These are phyloP conservation scores for Augiades crinisus DNA, from an alignment of 2,888 invertebrate genomes.

Conservation along the genomic window DNA sequence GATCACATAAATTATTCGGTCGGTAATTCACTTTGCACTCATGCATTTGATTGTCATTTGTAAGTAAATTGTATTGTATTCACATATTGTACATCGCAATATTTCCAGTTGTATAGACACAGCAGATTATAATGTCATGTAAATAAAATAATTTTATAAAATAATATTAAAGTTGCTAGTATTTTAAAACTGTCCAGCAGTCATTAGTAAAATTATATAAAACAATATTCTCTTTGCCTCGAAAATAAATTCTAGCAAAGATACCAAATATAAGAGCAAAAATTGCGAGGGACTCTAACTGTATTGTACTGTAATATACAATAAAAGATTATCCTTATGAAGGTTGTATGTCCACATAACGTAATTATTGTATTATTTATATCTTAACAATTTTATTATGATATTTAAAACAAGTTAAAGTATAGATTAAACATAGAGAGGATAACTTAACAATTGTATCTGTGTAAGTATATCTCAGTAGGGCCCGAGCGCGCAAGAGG, in stretches of 20 bases:
- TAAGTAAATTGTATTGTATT: slow-evolving; percentile 1
- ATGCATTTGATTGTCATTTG: slow-evolving; percentile 12
- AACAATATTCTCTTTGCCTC: slow-evolving; percentile 15
- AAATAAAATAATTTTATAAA: slow-evolving; percentile 40
- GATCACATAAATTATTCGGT: slow-evolving; percentile 20
- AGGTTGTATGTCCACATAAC: slow-evolving; percentile 76
- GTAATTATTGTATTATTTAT: slow-evolving; percentile 73
- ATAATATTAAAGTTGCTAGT: slow-evolving; percentile 35
- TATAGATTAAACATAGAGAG: slow-evolving; percentile 59
- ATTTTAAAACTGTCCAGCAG: slow-evolving; percentile 32
- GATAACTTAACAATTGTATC: slow-evolving; percentile 58
- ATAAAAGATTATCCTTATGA: slow-evolving; percentile 62
- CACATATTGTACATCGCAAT: slow-evolving; percentile 12
- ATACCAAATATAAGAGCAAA: slow-evolving; percentile 16
- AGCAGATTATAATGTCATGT: slow-evolving; percentile 27
- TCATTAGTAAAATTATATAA: slow-evolving; percentile 22
- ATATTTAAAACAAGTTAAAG: slow-evolving; percentile 60
- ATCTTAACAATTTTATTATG: slow-evolving; percentile 65
- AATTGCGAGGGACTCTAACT: slow-evolving; percentile 52
- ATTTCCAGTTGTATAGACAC: slow-evolving; percentile 19
- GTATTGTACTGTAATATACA: slow-evolving; percentile 52
- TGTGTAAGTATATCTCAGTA: slow-evolving; percentile 58
- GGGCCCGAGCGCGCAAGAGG: slow-evolving; percentile 22
- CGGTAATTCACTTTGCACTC: slow-evolving; percentile 16
- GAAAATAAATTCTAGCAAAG: slow-evolving; percentile 15